phyloP scores from a whole-genome alignment of 1,140 invertebrate genomes.

The silkworm (Bombyx mori) region DNA sequence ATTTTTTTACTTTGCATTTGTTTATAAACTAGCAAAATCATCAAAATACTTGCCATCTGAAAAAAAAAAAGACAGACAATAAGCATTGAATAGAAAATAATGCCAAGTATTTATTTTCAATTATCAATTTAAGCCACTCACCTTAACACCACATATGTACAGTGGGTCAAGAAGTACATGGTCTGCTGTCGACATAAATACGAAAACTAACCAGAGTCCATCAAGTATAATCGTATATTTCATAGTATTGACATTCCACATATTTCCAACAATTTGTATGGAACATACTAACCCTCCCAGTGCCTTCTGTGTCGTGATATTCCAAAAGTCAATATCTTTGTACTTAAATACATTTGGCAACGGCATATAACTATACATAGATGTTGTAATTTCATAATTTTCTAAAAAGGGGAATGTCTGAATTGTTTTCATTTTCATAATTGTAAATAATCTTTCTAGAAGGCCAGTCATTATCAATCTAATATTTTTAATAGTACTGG shows the following conservation, averaged over 20 bases:
- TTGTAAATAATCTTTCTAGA: conserved; percentile 45
- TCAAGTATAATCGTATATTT: conserved; percentile 47
- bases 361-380: conserved; percentile 25
- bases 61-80: conserved; percentile 19
- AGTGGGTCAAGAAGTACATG: conserved; percentile 28
- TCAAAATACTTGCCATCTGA: conserved; percentile 39
- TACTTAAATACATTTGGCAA: conserved; percentile 37
- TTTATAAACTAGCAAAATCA: conserved; percentile 43
- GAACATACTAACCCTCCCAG: conserved; percentile 48
- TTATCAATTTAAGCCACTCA: conserved; percentile 21
- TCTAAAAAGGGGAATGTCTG: conserved; percentile 57
- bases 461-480: conserved; percentile 41
- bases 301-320: conserved; percentile 40
- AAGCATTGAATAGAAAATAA: neutral
- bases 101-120: neutral
- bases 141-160: conserved; percentile 45
- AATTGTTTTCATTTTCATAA: conserved; percentile 55
- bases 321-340: conserved; percentile 21
- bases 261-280: conserved; percentile 50
- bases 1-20: conserved; percentile 30
- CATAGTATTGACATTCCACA: conserved; percentile 45
- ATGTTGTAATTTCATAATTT: conserved; percentile 33
- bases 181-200: conserved; percentile 33
- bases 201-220: conserved; percentile 51
- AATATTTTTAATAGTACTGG: conserved; percentile 42